Base-by-base conservation (phyloP, 2,113 vertebrate genomes). In the Eurystomus gularis region DNA sequence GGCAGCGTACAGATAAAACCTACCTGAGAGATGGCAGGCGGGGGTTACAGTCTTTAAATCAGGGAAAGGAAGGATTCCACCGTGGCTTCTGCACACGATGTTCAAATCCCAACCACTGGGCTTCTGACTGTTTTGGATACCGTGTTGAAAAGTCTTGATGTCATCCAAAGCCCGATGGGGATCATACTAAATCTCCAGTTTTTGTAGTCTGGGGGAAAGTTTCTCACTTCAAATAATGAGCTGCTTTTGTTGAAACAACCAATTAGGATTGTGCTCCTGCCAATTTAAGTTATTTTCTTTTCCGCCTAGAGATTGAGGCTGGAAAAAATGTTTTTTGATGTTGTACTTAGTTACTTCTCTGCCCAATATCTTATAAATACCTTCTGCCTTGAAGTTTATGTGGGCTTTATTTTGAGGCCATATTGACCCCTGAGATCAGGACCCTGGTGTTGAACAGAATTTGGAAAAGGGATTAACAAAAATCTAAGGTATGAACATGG, bases 171-270 rank as follows among this genome's bases (percentile, higher is more conserved):
- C 66, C 79, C 35, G 66, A 62, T 39, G 48, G 33, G 68, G 49
- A 55, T 42, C 29, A 7, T 13, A 35, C 35, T 51, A 76, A 96
- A 92, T 68, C 35, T 65, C 58, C 44, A 46, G 29, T 11, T 75
- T 51, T 82, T 88, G 54, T 72, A 60, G 48, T 57, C 8, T 76
- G 44, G 11, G 35, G 13, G 17, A 68, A 33, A 69, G 49, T 76
- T 86, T 92, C 62, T 94, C n/a, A n/a, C 39, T 69, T 86, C 48
- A 83, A 73, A 48, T 86, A 92, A 90, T 51, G 64, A 90, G 31
- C 62, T 80, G 52, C 39, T 92, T 90, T 94, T 64, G 48, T 55
- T 85, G 73, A 82, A 94, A 66, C 35, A 69, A 62, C 46, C 52
- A 23, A 42, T 76, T 77, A 90, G 71, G 35, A 92, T 80, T 24